Evolutionary conservation across 1,140 invertebrate species (phyloP), one percentile per base, ranked within the genome.

Genomic region (Halesus radiatus): DNA sequence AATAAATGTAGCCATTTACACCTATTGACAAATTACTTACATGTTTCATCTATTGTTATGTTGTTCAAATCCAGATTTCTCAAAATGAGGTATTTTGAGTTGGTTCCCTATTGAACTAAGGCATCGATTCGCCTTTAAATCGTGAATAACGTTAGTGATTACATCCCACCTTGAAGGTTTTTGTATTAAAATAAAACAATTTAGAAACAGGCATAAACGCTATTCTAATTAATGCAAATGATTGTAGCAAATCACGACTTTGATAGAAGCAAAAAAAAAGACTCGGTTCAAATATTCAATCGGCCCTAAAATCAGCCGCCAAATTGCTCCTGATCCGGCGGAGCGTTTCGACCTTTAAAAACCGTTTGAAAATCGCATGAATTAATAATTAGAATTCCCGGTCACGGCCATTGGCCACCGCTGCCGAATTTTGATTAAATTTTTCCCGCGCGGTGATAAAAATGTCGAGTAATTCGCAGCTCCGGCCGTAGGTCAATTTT

Each of bases 301-400:
- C 56, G 3, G 56, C 5, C 56, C 56, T 13, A 45, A 45, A 45
- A 45, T 45, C 37, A 13, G 37, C 37, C 37, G 37, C 37, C 37
- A 45, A 45, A 45, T 45, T 13, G 10, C 37, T 10, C 8, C 37
- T 45, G 37, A 45, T 45, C 37, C 37, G 37, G 5, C 37, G 37
- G 37, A 45, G 37, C 56, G 56, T 22, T 60, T 22, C 62, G 23
- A 29, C 62, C 29, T 22, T 66, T 29, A 66, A 66, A 66, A 66
- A 15, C 62, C 62, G 62, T 37, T 66, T 26, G 62, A 16, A 66
- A 66, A 26, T 26, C 23, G 26, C 23, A 37, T 37, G 29, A 37
- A 66, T 66, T 66, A n/a, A 66, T 26, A 66, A 66, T 66, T 66
- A 66, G 62, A 66, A 37, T n/a, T 26, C 3, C 62, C 13, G 62